Evolutionary conservation across 2,113 vertebrate genomes (phyloP), one percentile per base, ranked within the genome.

Genomic region (Gymnorhina tibicen): DNA sequence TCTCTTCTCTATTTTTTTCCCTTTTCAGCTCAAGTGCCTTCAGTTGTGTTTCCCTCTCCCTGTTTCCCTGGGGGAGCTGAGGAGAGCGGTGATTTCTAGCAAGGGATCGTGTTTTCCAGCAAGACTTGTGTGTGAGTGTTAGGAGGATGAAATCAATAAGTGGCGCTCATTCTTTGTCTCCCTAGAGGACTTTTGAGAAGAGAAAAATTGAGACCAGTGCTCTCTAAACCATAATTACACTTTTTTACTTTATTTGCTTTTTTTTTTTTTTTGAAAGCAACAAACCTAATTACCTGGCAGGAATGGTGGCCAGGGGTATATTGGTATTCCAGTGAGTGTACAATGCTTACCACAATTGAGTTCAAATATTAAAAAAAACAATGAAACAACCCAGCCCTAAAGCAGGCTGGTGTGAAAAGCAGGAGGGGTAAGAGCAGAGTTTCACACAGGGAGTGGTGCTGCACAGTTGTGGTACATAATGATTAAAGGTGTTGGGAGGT

Each of bases 61-160:
- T 10, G 35, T 50, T 80, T 89, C 78, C 92, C 77, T 30, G n/a
- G 79, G 89, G 88, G 90, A 92, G 84, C 66, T 74, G 77, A 94
- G 93, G 91, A 89, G 86, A 82, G 89, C 4, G 1, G 27, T 82
- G 93, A 85, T 93, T 95, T 96, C 91, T 85, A 94, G 83, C 84
- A 76, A 76, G 33, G 66, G 72, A 75, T 81, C 86, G 84, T 94
- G 63, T 89, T 97, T 95, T 89, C 82, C 94, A 91, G 95, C 89
- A 67, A 86, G 76, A 49, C 92, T 79, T 75, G 53, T 73, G 62
- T 76, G 58, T 52, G 86, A 88, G 81, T 14, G 4, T 66, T 69
- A 28, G 91, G 62, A 94, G 89, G 92, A 91, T 83, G 94, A 87
- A 97, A 97, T 96, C 97, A 95, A 94, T 97, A 97, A 94, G 58